Conservation (phyloP, 2,888 invertebrate genomes). For the Chloromyia formosa region DNA sequence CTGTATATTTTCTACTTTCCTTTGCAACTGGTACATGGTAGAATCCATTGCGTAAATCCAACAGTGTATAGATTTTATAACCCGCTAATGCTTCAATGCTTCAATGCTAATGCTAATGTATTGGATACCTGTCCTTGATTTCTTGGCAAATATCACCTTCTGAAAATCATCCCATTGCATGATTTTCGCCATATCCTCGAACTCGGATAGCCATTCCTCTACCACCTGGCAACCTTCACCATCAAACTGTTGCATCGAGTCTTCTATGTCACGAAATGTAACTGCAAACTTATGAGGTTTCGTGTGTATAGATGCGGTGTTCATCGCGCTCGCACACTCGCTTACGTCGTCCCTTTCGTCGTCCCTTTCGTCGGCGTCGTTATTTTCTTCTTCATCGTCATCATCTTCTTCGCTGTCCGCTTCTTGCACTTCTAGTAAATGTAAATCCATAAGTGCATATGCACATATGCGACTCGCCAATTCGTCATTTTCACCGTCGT, state of each 20-base stretch:
- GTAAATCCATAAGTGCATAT: no score
- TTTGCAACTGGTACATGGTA: conserved; percentile 54
- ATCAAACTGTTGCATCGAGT: neutral
- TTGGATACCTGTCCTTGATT: no score
- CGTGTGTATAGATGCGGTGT: neutral
- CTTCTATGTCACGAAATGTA: neutral
- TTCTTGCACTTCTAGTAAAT: no score
- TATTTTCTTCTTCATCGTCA: neutral
- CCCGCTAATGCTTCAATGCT: no score
- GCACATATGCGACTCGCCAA: no score
- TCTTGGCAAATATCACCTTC: neutral
- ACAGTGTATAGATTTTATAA: conserved; percentile 6
- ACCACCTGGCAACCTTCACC: neutral
- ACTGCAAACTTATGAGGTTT: neutral
- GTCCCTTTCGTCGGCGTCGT: neutral
- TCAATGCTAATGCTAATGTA: no score
- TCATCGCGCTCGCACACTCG: neutral
- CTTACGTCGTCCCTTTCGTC: neutral
- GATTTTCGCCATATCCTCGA: neutral
- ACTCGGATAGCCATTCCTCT: neutral
- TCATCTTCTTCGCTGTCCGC: neutral
- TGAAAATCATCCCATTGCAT: neutral
- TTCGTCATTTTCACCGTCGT: no score
- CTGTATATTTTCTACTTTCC: conserved; percentile 51
- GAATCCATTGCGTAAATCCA: conserved; percentile 55